A percentile compares a stretch with the other conserved stretches of the same genome.
phyloP scores from a whole-genome alignment of 2,113 vertebrate species.

The Dicaeum eximium region DNA sequence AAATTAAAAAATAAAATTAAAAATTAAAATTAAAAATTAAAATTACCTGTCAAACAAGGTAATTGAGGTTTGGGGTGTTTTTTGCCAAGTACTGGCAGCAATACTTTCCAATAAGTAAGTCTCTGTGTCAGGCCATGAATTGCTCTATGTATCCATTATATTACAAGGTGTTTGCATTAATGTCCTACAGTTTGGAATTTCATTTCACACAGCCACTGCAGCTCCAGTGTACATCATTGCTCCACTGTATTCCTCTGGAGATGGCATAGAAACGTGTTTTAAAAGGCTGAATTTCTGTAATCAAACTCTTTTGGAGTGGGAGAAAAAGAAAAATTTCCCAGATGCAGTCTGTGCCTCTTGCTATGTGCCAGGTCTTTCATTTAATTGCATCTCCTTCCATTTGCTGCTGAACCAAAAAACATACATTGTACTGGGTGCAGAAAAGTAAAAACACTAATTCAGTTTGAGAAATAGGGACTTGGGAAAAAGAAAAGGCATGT shows the following conservation, averaged over 20 bases:
- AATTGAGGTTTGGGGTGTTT: background rate
- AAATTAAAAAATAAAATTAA: too few species aligned
- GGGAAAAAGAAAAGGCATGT: conserved; percentile 3
- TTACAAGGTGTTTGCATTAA: background rate
- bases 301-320: background rate
- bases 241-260: background rate
- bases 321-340: background rate
- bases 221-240: background rate
- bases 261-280: background rate
- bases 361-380: background rate
- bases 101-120: background rate
- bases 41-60: background rate
- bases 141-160: background rate
- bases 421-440: background rate
- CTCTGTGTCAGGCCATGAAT: background rate
- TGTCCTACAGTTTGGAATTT: background rate
- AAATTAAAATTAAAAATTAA: too few species aligned
- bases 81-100: background rate
- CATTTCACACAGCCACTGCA: background rate
- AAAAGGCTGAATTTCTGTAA: background rate
- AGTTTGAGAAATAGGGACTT: background rate
- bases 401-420: background rate
- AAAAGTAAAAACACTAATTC: background rate
- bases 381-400: background rate
- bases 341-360: background rate